phyloP scores from a whole-genome alignment of 2,797 vertebrate genomes.

The Acrossocheilus fasciatus region DNA sequence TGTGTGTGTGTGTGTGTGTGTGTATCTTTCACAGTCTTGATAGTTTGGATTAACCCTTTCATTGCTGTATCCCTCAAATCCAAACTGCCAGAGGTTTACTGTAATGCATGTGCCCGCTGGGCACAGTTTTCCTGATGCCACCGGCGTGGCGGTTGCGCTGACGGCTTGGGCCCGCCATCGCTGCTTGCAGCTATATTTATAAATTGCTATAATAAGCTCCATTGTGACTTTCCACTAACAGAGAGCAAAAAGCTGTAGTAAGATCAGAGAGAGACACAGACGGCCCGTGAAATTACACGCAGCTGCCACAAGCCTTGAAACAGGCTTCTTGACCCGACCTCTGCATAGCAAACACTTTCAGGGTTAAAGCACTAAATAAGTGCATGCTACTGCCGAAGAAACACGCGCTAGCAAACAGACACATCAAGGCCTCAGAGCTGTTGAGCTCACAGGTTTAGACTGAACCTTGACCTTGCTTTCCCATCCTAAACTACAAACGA shows the following conservation, averaged over 20 bases:
- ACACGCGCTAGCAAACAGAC: background rate
- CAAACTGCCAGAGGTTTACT: too few species aligned
- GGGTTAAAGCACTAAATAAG: background rate
- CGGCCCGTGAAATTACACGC: conserved; percentile 4
- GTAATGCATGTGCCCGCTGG: too few species aligned
- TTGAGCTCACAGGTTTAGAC: background rate
- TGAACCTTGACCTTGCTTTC: conserved; percentile 21
- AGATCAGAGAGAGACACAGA: conserved; percentile 22
- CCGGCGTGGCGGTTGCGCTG: too few species aligned
- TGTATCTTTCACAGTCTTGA: too few species aligned
- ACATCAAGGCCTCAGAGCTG: background rate
- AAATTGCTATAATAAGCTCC: background rate
- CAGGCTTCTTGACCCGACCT: conserved; percentile 1
- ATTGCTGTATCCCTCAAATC: too few species aligned
- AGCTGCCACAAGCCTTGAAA: conserved; percentile 21
- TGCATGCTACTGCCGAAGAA: background rate
- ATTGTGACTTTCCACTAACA: background rate
- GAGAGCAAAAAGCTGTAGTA: background rate
- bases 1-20: too few species aligned
- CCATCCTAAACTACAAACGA: background rate
- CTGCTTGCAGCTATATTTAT: too few species aligned
- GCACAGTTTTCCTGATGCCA: too few species aligned
- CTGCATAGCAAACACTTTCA: conserved; percentile 11
- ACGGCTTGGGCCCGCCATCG: too few species aligned
- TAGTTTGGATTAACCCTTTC: too few species aligned